A percentile compares a stretch with the other conserved stretches of the same genome.
phyloP scores from a whole-genome alignment of 2,113 vertebrate genomes.

The Xerus inauris region DNA sequence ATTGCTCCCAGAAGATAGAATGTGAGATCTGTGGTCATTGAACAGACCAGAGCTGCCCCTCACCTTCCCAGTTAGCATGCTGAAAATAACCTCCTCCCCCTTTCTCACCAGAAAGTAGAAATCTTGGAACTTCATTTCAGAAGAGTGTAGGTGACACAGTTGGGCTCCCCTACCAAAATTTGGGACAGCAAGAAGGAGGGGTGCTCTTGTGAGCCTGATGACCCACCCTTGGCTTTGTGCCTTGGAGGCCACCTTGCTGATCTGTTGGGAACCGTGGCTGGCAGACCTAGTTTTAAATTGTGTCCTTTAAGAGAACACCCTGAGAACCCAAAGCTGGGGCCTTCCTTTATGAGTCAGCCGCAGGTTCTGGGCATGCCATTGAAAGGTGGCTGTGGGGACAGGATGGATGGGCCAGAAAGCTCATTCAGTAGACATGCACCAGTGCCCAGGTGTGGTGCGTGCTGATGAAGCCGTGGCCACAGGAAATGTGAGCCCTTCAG shows the following conservation, averaged over 20 bases:
- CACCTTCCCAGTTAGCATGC: background rate
- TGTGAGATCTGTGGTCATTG: background rate
- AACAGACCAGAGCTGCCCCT: background rate
- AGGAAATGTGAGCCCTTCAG: background rate
- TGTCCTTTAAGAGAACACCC: background rate
- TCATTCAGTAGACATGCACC: background rate
- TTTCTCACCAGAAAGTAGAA: background rate
- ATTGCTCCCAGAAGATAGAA: constrained; percentile 47
- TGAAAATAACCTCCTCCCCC: constrained; percentile 14
- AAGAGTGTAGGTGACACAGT: background rate
- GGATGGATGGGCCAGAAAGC: background rate
- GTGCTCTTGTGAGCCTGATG: background rate
- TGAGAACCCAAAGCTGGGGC: background rate
- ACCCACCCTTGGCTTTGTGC: background rate
- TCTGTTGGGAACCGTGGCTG: background rate
- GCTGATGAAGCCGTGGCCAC: background rate
- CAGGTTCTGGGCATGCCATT: background rate
- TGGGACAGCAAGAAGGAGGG: background rate
- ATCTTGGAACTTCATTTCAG: constrained; percentile 3
- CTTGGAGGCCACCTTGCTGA: background rate
- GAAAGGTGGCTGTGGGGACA: constrained; percentile 2
- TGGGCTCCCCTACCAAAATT: background rate
- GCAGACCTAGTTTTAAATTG: background rate
- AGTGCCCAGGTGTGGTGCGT: background rate
- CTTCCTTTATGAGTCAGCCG: background rate